These are phyloP conservation scores for Chrysogorgia sp. DNA, from an alignment of 92 coral and sea anemone genomes.

Conservation along the genomic window DNA sequence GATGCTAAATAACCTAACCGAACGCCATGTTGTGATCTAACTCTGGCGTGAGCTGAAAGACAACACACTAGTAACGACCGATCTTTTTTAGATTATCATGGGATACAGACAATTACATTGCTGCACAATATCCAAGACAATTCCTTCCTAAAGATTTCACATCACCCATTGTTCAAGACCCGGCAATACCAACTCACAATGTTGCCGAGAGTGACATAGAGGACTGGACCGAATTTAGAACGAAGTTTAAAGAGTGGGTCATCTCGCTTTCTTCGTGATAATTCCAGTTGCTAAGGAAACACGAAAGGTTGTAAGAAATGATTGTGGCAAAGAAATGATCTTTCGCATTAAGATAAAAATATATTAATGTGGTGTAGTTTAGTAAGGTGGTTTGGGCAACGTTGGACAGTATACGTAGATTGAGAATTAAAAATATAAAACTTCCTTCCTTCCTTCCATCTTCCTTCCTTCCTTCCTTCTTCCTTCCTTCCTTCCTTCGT, in stretches of 20 bases:
- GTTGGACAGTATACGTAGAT: too few species aligned
- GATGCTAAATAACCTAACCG: too few species aligned
- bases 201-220: slow-evolving; percentile 85
- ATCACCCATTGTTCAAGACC: slow-evolving; percentile 91
- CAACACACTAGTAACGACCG: not conserved
- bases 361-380: not conserved
- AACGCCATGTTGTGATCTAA: too few species aligned
- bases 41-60: not conserved
- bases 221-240: slow-evolving; percentile 92
- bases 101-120: slow-evolving; percentile 87
- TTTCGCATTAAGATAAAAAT: not conserved
- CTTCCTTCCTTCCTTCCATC: too few species aligned
- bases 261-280: slow-evolving; percentile 53
- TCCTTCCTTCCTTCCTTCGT: too few species aligned
- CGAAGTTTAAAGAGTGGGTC: slow-evolving; percentile 84
- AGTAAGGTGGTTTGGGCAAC: too few species aligned
- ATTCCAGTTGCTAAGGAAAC: not conserved
- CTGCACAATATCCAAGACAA: slow-evolving; percentile 81
- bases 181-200: slow-evolving; percentile 98
- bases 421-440: too few species aligned
- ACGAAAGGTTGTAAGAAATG: not conserved
- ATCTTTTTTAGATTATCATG: slow-evolving; percentile 71
- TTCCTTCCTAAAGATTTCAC: slow-evolving; percentile 70
- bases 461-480: too few species aligned
- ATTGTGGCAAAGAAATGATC: not conserved